Percentiles rank a stretch among this genome's conserved stretches.
These are phyloP conservation scores for Stegodyphus mimosarum DNA, from an alignment of 1,140 invertebrate genomes.

Conservation along the genomic window DNA sequence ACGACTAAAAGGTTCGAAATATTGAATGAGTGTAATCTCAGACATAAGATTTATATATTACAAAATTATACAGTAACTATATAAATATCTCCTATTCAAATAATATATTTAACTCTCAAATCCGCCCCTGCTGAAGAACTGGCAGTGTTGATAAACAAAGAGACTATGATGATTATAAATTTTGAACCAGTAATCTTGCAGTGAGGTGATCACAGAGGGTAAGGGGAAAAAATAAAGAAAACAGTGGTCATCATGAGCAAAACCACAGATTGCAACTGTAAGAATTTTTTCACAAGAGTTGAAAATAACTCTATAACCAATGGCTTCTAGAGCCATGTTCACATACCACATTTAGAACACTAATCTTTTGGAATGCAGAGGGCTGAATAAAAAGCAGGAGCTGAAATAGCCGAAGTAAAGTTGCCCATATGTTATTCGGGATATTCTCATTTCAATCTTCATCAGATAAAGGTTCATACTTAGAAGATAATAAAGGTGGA, in stretches of 20 bases:
- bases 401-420: constrained; percentile 9
- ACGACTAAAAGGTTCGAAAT: too few species aligned
- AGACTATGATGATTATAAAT: constrained; percentile 31
- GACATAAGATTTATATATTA: background rate
- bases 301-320: background rate
- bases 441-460: constrained; percentile 75
- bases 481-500: constrained; percentile 82
- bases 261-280: constrained; percentile 25
- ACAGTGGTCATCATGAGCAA: constrained; percentile 55
- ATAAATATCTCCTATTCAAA: too few species aligned
- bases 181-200: constrained; percentile 44
- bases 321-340: constrained; percentile 41
- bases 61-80: background rate
- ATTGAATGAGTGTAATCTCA: too few species aligned
- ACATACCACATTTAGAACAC: constrained; percentile 38
- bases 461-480: constrained; percentile 88
- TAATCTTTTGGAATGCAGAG: constrained; percentile 52
- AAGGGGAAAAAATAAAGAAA: constrained; percentile 38
- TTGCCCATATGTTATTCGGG: background rate
- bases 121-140: constrained; percentile 41
- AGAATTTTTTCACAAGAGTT: constrained; percentile 1
- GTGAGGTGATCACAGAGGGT: constrained; percentile 50
- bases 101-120: background rate
- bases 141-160: constrained; percentile 47
- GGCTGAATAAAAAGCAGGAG: constrained; percentile 33